Evolutionary conservation across 2,797 vertebrate genomes (phyloP).

Genomic region (Lepidocolaptes lacrymiger): DNA sequence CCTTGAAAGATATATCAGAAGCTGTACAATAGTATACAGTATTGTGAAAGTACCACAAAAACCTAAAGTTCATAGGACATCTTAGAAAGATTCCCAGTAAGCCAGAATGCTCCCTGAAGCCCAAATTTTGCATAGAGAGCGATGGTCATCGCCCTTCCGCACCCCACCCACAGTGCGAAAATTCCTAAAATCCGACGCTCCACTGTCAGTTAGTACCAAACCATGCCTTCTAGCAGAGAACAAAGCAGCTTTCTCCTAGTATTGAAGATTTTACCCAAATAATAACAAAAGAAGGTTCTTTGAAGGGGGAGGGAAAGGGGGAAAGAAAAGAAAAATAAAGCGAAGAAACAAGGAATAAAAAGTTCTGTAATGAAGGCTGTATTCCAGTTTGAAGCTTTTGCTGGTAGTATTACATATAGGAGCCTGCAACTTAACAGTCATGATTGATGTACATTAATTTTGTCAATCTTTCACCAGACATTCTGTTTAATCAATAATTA

Average conservation of each 20-base stretch:
- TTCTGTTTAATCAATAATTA: neutral
- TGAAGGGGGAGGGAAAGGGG: neutral
- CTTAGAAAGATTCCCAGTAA: neutral
- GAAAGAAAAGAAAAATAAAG: neutral
- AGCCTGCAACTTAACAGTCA: neutral
- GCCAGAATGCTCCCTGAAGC: neutral
- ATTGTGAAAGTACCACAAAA: neutral
- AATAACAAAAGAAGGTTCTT: neutral
- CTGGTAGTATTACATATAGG: neutral
- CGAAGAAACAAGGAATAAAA: neutral
- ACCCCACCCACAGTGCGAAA: neutral
- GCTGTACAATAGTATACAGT: neutral
- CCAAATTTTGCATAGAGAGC: neutral
- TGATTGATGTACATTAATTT: neutral
- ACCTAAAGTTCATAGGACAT: accelerated
- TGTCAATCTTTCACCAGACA: neutral
- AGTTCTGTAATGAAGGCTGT: neutral
- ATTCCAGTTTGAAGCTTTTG: neutral
- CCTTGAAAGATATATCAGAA: neutral
- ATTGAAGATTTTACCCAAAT: neutral
- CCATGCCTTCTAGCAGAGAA: neutral
- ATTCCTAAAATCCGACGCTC: neutral
- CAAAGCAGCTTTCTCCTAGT: neutral
- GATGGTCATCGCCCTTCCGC: neutral
- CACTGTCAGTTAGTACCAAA: neutral